Evolutionary conservation across 2,113 vertebrate species (phyloP).

Genomic region (Galbula dea): DNA sequence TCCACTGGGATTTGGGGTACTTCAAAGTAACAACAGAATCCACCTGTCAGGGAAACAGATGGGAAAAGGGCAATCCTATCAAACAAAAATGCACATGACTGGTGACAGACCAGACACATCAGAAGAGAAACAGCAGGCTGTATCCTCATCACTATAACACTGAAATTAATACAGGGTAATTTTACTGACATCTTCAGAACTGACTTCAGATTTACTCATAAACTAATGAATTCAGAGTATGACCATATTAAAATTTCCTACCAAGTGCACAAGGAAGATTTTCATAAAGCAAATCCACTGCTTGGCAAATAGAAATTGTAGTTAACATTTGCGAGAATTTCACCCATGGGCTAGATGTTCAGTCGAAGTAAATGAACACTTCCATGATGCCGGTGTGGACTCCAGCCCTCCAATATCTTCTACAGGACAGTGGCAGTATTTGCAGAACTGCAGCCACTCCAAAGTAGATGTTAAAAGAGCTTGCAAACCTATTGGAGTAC

Average conservation of each 20-base stretch:
- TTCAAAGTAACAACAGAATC: conserved; percentile 6
- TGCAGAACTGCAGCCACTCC: background rate
- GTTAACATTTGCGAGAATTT: background rate
- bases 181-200: background rate
- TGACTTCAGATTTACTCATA: background rate
- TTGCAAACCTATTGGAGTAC: background rate
- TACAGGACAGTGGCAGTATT: background rate
- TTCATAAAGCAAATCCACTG: background rate
- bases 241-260: background rate
- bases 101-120: background rate
- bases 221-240: background rate
- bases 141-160: background rate
- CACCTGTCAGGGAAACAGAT: background rate
- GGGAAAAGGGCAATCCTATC: conserved; percentile 8
- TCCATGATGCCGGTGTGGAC: background rate
- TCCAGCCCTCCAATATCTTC: background rate
- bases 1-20: background rate
- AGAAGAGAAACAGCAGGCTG: background rate
- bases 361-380: background rate
- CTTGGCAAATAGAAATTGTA: background rate
- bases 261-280: background rate
- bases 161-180: background rate
- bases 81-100: background rate
- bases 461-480: background rate
- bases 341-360: background rate